Evolutionary conservation across 2,113 vertebrate genomes (phyloP), one percentile per base, ranked within the genome.

Genomic region (Strigops habroptila): DNA sequence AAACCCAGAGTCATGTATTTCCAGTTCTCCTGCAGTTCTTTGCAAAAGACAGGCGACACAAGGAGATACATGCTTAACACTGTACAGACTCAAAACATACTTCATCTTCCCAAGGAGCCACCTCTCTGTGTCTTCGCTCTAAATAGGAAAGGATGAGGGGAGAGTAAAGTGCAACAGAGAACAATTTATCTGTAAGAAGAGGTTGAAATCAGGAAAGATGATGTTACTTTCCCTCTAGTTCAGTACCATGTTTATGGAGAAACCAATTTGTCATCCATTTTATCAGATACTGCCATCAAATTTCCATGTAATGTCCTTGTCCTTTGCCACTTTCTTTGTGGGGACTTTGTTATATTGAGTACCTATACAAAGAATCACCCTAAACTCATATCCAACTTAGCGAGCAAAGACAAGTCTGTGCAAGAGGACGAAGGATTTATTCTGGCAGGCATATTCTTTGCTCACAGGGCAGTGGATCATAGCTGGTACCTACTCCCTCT

Each of bases 301-400:
- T 90, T 93, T 69, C 82, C 70, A 49, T 37, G 71, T 87, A 83
- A 87, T 79, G 48, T 48, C 35, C 48, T 92, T 49, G 3, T 94
- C 69, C 59, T 93, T 77, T 76, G 41, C 90, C 78, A 86, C 3
- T 67, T 87, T 91, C 77, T 86, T 86, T 93, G 35, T 5, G 4
- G 33, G 7, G 39, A 73, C 51, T 93, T 94, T 65, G 19, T 74
- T 90, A 43, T 77, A 53, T 75, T 75, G 82, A 76, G 41, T 86
- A 18, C 64, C 63, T 44, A 5, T 63, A 59, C 27, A 64, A 84
- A 95, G 70, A 73, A 76, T 77, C 5, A 3, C 31, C 48, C 67
- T 52, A 28, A 91, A 91, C 90, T 85, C 82, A 90, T 37, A 53
- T 76, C 57, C 31, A 74, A 48, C 93, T 88, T 92, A 95, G 86